A percentile compares a stretch with the other conserved stretches of the same genome.
Evolutionary conservation across 2,113 vertebrate genomes (phyloP).

Genomic region (Talpa occidentalis): DNA sequence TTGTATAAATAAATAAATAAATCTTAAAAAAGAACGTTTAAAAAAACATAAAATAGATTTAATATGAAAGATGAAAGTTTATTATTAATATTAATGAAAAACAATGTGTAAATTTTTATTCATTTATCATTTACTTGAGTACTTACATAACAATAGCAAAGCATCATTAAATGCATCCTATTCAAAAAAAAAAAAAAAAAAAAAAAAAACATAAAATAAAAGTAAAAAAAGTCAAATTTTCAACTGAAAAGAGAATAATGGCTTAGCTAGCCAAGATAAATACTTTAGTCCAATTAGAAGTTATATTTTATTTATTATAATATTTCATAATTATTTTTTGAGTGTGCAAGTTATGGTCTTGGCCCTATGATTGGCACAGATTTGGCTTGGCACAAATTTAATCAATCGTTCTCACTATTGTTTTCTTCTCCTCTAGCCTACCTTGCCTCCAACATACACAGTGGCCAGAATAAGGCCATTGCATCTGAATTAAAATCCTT

Average conservation of each 20-base stretch:
- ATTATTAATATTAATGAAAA: too few relatives aligned
- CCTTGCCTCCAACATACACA: neutral
- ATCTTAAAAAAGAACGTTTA: too few relatives aligned
- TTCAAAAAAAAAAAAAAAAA: too few relatives aligned
- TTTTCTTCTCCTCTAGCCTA: neutral
- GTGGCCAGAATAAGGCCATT: neutral
- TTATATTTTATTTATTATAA: slow-evolving; percentile 5
- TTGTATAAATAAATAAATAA: too few relatives aligned
- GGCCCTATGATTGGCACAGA: neutral
- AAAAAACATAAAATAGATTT: too few relatives aligned
- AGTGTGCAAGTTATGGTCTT: neutral
- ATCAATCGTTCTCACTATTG: neutral
- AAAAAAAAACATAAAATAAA: too few relatives aligned
- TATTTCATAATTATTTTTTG: neutral
- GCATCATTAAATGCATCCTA: too few relatives aligned
- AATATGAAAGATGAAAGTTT: too few relatives aligned
- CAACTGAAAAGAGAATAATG: neutral
- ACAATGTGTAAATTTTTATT: too few relatives aligned
- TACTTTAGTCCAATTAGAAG: neutral
- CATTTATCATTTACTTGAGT: too few relatives aligned
- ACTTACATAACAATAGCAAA: too few relatives aligned
- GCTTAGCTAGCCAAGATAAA: slow-evolving; percentile 4
- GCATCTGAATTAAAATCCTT: neutral
- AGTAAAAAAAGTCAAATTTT: neutral
- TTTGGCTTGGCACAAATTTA: neutral